Evolutionary conservation across 23 tunicate genomes (phyloP).

Genomic region (Ciona savignyi): DNA sequence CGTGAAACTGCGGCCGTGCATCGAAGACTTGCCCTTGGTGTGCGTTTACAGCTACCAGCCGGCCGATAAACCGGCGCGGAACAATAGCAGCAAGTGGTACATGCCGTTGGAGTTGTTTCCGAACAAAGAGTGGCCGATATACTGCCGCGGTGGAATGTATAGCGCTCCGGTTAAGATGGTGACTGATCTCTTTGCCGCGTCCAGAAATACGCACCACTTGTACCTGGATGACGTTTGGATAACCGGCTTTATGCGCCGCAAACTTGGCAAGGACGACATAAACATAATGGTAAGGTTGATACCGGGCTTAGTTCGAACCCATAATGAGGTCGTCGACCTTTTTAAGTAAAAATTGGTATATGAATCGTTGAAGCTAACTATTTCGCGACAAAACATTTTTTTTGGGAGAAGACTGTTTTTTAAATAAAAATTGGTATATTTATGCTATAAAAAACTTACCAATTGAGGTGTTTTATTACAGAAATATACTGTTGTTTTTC

Average conservation of each 20-base stretch:
- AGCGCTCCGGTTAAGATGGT: conserved; percentile 1
- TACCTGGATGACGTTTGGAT: conserved; percentile 7
- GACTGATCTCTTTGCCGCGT: neutral
- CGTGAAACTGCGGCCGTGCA: too few relatives aligned
- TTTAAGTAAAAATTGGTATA: too few relatives aligned
- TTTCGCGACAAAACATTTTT: too few relatives aligned
- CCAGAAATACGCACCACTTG: conserved; percentile 1
- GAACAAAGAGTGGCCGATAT: neutral
- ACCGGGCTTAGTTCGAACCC: too few relatives aligned
- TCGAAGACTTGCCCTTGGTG: neutral
- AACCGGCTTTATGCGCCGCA: neutral
- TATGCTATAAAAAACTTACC: too few relatives aligned
- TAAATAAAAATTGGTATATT: too few relatives aligned
- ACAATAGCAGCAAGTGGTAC: neutral
- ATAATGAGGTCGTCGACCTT: too few relatives aligned
- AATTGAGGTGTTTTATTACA: too few relatives aligned
- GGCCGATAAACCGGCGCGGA: neutral
- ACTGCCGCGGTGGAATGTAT: conserved; percentile 3
- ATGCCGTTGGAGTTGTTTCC: neutral
- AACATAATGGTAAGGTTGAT: conserved; percentile 6
- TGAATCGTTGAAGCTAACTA: too few relatives aligned
- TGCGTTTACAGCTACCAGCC: neutral
- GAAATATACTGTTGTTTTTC: too few relatives aligned
- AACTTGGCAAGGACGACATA: neutral
- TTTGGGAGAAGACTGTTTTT: too few relatives aligned